Evolutionary conservation across 2,888 invertebrate species (phyloP).

Genomic region (Pelosia muscerda): DNA sequence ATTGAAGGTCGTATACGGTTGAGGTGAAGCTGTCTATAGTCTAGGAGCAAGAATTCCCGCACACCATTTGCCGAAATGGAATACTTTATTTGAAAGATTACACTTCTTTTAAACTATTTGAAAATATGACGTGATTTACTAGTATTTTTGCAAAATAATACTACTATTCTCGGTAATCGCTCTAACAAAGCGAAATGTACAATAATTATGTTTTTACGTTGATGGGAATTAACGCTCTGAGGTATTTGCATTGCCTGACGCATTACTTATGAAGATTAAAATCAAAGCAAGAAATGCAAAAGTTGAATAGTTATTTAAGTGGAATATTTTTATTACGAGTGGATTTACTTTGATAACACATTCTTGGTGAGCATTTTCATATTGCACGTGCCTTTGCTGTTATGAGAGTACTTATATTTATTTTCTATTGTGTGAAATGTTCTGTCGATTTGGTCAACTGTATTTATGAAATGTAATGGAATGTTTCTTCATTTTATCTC

Average conservation of each 20-base stretch:
- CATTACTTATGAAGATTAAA: neutral
- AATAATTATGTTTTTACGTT: slow-evolving; percentile 3
- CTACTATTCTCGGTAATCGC: neutral
- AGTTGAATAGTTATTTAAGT: neutral
- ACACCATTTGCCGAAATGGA: no score
- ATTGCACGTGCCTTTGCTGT: neutral
- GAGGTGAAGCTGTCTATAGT: no score
- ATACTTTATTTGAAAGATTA: no score
- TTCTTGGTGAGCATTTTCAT: neutral
- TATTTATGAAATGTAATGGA: no score
- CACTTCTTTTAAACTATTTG: neutral
- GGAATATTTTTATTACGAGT: neutral
- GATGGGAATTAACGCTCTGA: neutral
- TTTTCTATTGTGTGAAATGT: no score
- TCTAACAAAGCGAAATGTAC: neutral
- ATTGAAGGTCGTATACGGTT: no score
- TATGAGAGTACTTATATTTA: neutral
- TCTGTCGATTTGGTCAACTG: no score
- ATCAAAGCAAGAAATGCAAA: neutral
- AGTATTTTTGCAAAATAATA: neutral
- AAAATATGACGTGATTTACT: neutral
- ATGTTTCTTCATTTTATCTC: no score
- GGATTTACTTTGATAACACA: neutral
- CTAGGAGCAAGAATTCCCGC: no score
- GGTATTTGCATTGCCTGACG: slow-evolving; percentile 4